These are phyloP conservation scores for Phodopus roborovskii DNA, from an alignment of 2,113 vertebrate species.

Conservation along the genomic window DNA sequence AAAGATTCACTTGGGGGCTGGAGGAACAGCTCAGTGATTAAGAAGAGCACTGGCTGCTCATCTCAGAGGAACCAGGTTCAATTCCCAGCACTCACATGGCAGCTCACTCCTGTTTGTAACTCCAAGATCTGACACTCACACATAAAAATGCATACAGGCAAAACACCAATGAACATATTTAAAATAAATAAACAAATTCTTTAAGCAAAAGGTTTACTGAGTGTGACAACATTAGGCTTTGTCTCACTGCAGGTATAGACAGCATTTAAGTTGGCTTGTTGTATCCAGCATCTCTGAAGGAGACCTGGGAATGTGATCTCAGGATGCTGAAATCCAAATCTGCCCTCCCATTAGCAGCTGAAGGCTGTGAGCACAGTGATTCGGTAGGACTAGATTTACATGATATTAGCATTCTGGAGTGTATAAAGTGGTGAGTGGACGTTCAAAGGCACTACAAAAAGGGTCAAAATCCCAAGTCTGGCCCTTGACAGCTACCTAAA, in stretches of 20 bases:
- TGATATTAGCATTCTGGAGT: not conserved
- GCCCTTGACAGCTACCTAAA: not conserved
- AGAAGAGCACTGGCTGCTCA: too few species aligned
- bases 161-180: too few species aligned
- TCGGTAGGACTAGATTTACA: not conserved
- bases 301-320: not conserved
- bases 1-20: not conserved
- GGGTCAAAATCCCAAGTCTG: not conserved
- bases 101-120: too few species aligned
- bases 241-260: not conserved
- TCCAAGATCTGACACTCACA: too few species aligned
- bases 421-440: not conserved
- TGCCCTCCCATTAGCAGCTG: not conserved
- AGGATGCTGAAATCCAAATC: not conserved
- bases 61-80: too few species aligned
- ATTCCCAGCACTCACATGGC: too few species aligned
- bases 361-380: not conserved
- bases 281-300: not conserved
- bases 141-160: too few species aligned
- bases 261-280: not conserved
- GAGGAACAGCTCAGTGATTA: too few species aligned
- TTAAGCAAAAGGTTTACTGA: not conserved
- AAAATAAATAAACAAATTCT: too few species aligned
- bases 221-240: not conserved
- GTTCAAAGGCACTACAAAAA: not conserved